phyloP scores from a whole-genome alignment of 2,888 invertebrate genomes.

The Cephus nigrinus region DNA sequence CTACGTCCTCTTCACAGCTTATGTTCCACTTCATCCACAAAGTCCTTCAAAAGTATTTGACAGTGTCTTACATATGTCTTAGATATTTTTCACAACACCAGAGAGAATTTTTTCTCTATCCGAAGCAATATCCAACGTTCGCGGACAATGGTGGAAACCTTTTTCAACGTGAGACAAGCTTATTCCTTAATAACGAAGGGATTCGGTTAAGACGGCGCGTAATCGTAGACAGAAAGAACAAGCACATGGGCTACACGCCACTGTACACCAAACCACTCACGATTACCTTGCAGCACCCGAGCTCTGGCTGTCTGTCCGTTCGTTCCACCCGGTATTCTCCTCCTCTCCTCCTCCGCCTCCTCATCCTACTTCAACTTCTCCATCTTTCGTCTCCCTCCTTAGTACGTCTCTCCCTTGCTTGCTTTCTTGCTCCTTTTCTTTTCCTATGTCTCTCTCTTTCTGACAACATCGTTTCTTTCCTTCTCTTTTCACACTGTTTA shows the following conservation, averaged over 20 bases:
- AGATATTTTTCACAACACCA: neutral
- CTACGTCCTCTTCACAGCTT: neutral
- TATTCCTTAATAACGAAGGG: neutral
- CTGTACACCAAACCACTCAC: slow-evolving; percentile 24
- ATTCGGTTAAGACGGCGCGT: neutral
- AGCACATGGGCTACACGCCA: slow-evolving; percentile 12
- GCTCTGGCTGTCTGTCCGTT: slow-evolving; percentile 33
- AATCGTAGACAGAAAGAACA: slow-evolving; percentile 3
- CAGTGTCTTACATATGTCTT: neutral
- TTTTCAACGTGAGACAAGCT: neutral
- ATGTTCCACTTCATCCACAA: neutral
- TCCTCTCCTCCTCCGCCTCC: neutral
- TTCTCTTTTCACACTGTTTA: slow-evolving; percentile 29
- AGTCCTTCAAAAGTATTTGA: neutral
- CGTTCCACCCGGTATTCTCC: slow-evolving; percentile 19
- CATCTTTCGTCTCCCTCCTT: neutral
- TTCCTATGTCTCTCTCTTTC: neutral
- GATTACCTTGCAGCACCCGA: slow-evolving; percentile 44
- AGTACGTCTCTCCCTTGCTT: neutral
- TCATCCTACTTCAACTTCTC: neutral
- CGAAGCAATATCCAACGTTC: neutral
- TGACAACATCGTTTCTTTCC: neutral
- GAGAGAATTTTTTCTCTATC: neutral
- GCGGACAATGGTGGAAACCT: neutral
- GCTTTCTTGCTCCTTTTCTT: slow-evolving; percentile 12